phyloP scores from a whole-genome alignment of 1,140 invertebrate genomes.

The Colletes gigas region DNA sequence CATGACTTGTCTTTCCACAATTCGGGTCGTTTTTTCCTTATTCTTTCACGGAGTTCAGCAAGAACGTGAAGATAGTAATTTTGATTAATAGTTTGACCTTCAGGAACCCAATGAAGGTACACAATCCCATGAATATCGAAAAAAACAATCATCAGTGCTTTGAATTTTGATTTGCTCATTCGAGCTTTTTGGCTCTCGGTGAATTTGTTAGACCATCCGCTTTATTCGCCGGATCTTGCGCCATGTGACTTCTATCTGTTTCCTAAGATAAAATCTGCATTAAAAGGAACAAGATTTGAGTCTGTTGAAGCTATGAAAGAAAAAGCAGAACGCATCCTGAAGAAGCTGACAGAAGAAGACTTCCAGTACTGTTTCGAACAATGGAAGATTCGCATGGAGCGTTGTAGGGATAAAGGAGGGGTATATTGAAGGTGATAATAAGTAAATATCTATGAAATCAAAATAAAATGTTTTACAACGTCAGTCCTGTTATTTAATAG shows the following conservation, averaged over 20 bases:
- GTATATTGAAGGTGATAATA: no score
- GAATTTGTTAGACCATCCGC: constrained; percentile 57
- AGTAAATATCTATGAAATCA: no score
- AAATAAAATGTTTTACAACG: no score
- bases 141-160: no score
- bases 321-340: neutral
- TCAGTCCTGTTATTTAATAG: no score
- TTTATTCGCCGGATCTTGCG: constrained; percentile 72
- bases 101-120: constrained; percentile 53
- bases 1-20: constrained; percentile 36
- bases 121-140: no score
- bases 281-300: constrained; percentile 63
- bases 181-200: no score
- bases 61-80: constrained; percentile 66
- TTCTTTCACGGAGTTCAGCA: constrained; percentile 47
- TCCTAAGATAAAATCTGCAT: constrained; percentile 65
- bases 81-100: constrained; percentile 67
- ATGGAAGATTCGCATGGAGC: constrained; percentile 4
- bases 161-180: no score
- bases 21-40: constrained; percentile 32
- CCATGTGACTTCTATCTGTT: constrained; percentile 75
- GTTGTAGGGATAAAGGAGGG: neutral
- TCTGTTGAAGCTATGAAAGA: constrained; percentile 15
- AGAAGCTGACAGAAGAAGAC: neutral
- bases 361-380: constrained; percentile 11